Base-by-base conservation (phyloP, 2,113 vertebrate species). In the Rhea pennata region DNA sequence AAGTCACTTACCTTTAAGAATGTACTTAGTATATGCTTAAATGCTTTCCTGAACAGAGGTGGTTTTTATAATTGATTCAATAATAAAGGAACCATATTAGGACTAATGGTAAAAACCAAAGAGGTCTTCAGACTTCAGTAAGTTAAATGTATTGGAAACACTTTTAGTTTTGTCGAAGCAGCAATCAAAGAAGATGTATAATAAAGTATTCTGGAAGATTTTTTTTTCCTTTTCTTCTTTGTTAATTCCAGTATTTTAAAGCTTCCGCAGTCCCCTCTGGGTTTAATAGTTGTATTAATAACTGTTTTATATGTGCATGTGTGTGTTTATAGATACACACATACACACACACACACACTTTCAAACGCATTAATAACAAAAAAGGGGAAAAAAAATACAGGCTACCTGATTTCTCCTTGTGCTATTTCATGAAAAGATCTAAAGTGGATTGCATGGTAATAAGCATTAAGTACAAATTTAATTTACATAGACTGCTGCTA, bases 381-480 rank as follows among this genome's bases (percentile, higher is more conserved):
- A 87, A 48, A 12, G 4, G 8, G 13, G 42, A 82, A 79, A 76
- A 26, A 73, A 73, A 23, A 36, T 9, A 22, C 40, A 85, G 53
- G 29, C 40, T 79, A 50, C 59, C 16, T 19, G 76, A 27, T 85
- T 91, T 89, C 31, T 64, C 58, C 29, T 54, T 39, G 10, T 24
- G 36, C 17, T 93, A 12, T 44, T 69, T 50, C 40, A 66, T 59
- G 40, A 76, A 29, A 76, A 69, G 31, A 19, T 46, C 31, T 46
- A n/a, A 87, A 87, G 50, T 22, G 31, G 77, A 56, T 67, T 87
- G 58, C 0, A 4, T 56, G 71, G 75, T 72, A 36, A 56, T 72
- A 93, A 81, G 65, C 84, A 77, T 88, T 91, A 88, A 77, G 84
- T 58, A 85, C 31, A 84, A 81, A 77, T 88, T 71, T 58, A 46